phyloP scores from a whole-genome alignment of 2,888 invertebrate species.

The Sphaeridia pumilis region DNA sequence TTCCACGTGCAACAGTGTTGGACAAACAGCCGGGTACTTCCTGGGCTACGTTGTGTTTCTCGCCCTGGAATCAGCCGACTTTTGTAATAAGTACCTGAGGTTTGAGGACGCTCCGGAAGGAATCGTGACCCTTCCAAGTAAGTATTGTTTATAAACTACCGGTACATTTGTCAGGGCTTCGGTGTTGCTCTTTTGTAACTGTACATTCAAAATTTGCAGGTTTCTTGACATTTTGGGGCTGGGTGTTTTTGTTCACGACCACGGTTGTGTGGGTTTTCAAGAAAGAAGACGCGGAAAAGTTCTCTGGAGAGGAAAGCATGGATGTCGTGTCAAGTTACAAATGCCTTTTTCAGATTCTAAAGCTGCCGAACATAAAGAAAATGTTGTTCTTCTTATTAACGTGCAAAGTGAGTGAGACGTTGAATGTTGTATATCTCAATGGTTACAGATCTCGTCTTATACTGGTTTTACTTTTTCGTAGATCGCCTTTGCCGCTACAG shows the following conservation, averaged over 20 bases:
- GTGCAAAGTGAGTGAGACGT: constrained; percentile 56
- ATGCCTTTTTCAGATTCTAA: constrained; percentile 67
- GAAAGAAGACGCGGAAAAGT: constrained; percentile 51
- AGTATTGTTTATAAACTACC: constrained; percentile 12
- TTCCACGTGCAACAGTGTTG: constrained; percentile 96
- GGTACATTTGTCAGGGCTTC: not conserved
- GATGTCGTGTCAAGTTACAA: constrained; percentile 61
- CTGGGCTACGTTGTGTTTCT: constrained; percentile 93
- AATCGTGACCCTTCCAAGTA: constrained; percentile 53
- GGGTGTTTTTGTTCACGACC: constrained; percentile 78
- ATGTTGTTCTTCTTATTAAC: constrained; percentile 73
- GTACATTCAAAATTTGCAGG: constrained; percentile 38
- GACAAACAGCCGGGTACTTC: constrained; percentile 96
- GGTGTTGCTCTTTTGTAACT: not conserved
- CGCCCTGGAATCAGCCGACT: constrained; percentile 87
- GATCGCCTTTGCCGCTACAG: constrained; percentile 91
- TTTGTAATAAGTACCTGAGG: constrained; percentile 87
- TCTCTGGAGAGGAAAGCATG: constrained; percentile 42
- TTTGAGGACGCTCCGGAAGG: constrained; percentile 57
- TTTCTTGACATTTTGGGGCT: constrained; percentile 91
- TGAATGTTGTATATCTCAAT: not conserved
- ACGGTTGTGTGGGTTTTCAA: constrained; percentile 82
- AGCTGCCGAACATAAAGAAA: constrained; percentile 66
- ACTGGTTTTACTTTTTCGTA: constrained; percentile 39
- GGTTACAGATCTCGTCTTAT: not conserved